A percentile compares a stretch with the other conserved stretches of the same genome.
phyloP scores from a whole-genome alignment of 2,888 invertebrate genomes.

The Automeris io region DNA sequence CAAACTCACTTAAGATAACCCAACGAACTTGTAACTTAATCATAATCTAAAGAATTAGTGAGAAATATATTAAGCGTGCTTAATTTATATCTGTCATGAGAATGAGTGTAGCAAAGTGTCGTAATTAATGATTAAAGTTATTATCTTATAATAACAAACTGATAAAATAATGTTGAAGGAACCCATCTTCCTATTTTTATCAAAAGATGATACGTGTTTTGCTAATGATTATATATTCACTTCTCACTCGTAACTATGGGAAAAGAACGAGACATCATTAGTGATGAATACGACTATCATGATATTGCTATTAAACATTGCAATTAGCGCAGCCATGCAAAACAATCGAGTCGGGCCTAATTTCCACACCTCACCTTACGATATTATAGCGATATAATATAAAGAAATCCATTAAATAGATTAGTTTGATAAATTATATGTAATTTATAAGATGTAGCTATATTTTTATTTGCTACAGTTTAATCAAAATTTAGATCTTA shows the following conservation, averaged over 20 bases:
- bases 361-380: too few species aligned
- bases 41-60: neutral
- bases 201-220: neutral
- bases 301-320: too few species aligned
- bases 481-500: too few species aligned
- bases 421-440: too few species aligned
- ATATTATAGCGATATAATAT: too few species aligned
- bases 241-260: neutral
- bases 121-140: neutral
- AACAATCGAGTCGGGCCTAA: neutral
- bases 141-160: neutral
- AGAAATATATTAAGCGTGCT: neutral
- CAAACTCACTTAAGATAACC: neutral
- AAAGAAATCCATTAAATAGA: too few species aligned
- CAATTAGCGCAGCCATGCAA: neutral
- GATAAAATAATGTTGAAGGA: neutral
- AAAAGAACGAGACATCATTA: neutral
- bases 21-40: neutral
- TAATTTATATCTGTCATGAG: neutral
- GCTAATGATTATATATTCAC: neutral
- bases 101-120: neutral
- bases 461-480: too few species aligned
- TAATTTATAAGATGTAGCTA: too few species aligned
- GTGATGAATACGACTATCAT: too few species aligned
- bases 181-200: neutral